Base-by-base conservation (phyloP, 2,888 invertebrate genomes). In the Hemicrepidius hirtus region DNA sequence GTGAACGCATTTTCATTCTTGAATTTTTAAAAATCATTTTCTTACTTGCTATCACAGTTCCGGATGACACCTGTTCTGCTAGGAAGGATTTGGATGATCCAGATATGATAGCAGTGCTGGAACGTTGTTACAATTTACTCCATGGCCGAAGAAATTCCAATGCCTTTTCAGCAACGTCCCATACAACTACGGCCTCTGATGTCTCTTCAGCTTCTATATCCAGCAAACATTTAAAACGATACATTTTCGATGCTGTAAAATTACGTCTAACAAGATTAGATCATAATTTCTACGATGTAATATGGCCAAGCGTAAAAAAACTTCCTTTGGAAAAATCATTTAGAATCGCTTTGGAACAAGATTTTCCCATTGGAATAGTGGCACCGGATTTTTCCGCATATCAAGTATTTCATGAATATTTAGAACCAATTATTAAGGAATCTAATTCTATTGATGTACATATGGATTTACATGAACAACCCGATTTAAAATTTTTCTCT, bases 331-430 rank as follows among this genome's bases (percentile, higher is more conserved):
- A 90, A 75, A 87, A 87, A 79, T 88, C 88, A 74, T 87, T 90
- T 74, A 82, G 85, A 68, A 88, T 88, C 80, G 89, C 90, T 32
- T 87, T 92, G 16, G 92, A 93, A 81, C 91, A 92, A 85, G 93
- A 94, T 77, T 92, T 93, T 80, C 91, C 92, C 46, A 90, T 92
- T 18, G 94, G 94, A 12, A 89, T 96, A 28, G 91, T 95, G 5
- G 95, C 95, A 0, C 95, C 96, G 0, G 97, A 97, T 84, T 94
- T 93, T 81, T 95, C 95, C 83, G 92, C 93, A 5, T 97, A 95
- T 86, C 90, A 91, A 70, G 94, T 96, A 6, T 97, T 96, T 86
- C 88, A 90, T 75, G 95, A 96, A 80, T 92, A 97, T 78, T 87
- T 97, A 76, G 91, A 92, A 80, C 96, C 96, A 0, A 88, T 97